Conservation (phyloP, 2,888 invertebrate genomes). For the Habrosyne pyritoides region DNA sequence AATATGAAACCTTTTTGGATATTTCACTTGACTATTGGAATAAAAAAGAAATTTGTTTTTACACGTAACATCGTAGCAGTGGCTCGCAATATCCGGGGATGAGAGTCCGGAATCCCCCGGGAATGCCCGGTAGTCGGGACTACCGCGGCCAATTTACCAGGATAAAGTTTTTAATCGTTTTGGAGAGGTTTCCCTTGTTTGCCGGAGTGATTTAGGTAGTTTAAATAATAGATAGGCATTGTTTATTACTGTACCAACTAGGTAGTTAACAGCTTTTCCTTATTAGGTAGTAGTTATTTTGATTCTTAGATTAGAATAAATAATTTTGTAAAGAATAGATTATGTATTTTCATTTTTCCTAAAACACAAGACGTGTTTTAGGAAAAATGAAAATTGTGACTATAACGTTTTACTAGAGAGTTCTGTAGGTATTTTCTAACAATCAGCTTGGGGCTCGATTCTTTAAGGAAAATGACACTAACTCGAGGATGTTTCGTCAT, state of each 20-base stretch:
- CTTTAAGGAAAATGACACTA: too few relatives aligned
- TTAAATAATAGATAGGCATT: background rate
- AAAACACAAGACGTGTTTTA: too few relatives aligned
- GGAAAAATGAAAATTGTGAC: too few relatives aligned
- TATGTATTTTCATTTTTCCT: too few relatives aligned
- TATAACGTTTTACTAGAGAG: background rate
- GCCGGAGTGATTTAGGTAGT: background rate
- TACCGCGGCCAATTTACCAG: background rate
- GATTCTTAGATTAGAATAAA: too few relatives aligned
- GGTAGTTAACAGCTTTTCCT: background rate
- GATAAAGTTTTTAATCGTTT: conserved; percentile 9
- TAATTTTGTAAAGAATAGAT: too few relatives aligned
- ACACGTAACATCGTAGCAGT: background rate
- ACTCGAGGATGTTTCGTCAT: too few relatives aligned
- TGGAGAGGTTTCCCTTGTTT: conserved; percentile 1
- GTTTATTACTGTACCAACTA: background rate
- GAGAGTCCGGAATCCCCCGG: background rate
- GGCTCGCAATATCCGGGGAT: background rate
- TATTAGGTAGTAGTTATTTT: too few relatives aligned
- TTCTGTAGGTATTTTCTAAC: too few relatives aligned
- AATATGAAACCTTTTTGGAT: too few relatives aligned
- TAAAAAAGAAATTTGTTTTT: background rate
- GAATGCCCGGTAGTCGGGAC: background rate
- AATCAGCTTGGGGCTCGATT: too few relatives aligned
- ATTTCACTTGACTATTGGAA: background rate